Evolutionary conservation across 2,888 invertebrate species (phyloP).

Genomic region (Sesia bembeciformis): DNA sequence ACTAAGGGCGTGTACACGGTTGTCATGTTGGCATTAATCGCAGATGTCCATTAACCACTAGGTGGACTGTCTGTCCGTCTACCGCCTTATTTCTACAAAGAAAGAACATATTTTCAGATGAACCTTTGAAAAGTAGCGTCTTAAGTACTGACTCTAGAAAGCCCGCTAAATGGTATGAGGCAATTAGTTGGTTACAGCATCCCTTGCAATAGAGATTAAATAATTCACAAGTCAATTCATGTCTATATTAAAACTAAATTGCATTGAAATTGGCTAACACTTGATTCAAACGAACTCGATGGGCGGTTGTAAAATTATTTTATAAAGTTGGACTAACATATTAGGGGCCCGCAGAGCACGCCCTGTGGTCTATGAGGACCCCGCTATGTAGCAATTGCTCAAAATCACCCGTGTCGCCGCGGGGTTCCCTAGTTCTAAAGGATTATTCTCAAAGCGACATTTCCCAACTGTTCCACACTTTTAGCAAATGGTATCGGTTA

Average conservation of each 20-base stretch:
- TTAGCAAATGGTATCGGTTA: too few species aligned
- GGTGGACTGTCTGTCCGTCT: too few species aligned
- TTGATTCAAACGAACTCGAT: background rate
- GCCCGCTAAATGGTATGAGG: too few species aligned
- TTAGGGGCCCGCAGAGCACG: conserved; percentile 52
- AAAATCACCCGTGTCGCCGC: conserved; percentile 33
- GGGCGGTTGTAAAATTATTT: conserved; percentile 15
- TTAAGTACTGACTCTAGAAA: too few species aligned
- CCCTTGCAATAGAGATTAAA: background rate
- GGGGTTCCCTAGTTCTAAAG: conserved; percentile 18
- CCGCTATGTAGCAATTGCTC: conserved; percentile 25
- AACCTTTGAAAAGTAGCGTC: too few species aligned
- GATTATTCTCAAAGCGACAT: background rate
- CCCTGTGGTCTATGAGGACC: conserved; percentile 49
- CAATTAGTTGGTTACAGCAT: too few species aligned
- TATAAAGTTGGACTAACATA: conserved; percentile 35
- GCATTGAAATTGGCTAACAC: conserved; percentile 2
- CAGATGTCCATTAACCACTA: too few species aligned
- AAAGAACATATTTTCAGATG: too few species aligned
- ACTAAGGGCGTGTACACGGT: too few species aligned
- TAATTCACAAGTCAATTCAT: background rate
- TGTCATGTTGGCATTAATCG: too few species aligned
- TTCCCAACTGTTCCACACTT: too few species aligned
- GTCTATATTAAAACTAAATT: conserved; percentile 4
- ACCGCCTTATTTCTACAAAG: too few species aligned